Evolutionary conservation across 2,888 invertebrate genomes (phyloP), one percentile per base, ranked within the genome.

Genomic region (Lomographa bimaculata): DNA sequence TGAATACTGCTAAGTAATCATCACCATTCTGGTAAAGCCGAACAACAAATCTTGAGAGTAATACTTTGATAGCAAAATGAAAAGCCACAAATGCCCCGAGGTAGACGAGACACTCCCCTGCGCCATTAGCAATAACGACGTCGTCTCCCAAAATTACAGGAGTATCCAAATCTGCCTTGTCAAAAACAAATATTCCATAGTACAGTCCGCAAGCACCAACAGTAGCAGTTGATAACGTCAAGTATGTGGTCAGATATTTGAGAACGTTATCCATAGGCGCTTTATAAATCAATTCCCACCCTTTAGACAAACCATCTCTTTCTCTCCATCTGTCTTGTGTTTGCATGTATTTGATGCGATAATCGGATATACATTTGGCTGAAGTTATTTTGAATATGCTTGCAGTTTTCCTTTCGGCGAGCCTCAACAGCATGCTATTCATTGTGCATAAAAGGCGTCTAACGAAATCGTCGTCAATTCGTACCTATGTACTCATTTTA

Each of bases 251-350:
- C 2, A 69, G 35, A 49, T 61, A 76, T 19, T 83, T 83, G 1
- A 87, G 53, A 8, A 52, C 25, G 2, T 61, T 67, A 3, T 75
- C 76, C 85, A 89, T 83, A 1, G 89, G 87, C 2, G 81, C 85
- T 63, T 84, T 89, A 41, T 89, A 89, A 38, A 89, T 84, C 32
- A 89, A 50, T 19, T 85, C 66, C 78, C 80, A 89, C 9, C 64
- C 55, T 50, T 64, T 64, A 5, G 83, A 65, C 23, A 89, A 45
- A 14, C 70, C 66, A 50, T 89, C 87, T 24, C 59, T 71, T 45
- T 69, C 62, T 50, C 69, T 74, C 79, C 81, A 84, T 57, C 64
- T 64, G 1, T 79, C 65, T 57, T 89, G 71, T 1, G 66, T 55
- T 49, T 85, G 86, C 43, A 65, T 46, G 56, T 80, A 87, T 53